Evolutionary conservation across 2,888 invertebrate genomes (phyloP).

Genomic region (Eristalis intricaria): DNA sequence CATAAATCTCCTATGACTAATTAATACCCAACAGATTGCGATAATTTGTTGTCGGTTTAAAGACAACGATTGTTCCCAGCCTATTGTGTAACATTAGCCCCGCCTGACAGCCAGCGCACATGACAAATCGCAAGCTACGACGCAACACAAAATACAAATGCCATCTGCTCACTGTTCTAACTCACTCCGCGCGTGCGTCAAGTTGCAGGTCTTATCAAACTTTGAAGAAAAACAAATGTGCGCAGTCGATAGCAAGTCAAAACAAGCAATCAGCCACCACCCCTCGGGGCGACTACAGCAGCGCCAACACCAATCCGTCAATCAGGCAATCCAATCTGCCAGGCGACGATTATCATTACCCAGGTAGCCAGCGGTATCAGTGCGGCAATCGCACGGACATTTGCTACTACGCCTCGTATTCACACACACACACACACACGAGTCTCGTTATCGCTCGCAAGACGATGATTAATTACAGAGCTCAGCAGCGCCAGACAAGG

Average conservation of each 20-base stretch:
- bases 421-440: slow-evolving; percentile 15
- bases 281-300: neutral
- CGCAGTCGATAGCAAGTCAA: slow-evolving; percentile 4
- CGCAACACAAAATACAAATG: neutral
- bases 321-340: neutral
- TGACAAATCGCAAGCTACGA: neutral
- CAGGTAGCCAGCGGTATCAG: slow-evolving; percentile 6
- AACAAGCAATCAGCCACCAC: neutral
- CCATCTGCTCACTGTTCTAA: neutral
- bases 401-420: slow-evolving; percentile 27
- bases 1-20: too few species aligned
- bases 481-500: neutral
- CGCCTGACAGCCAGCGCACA: too few species aligned
- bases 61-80: too few species aligned
- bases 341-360: slow-evolving; percentile 11
- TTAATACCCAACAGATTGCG: too few species aligned
- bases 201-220: slow-evolving; percentile 9
- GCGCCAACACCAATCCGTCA: neutral
- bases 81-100: too few species aligned
- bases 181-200: slow-evolving; percentile 1
- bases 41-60: too few species aligned
- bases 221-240: neutral
- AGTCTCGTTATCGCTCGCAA: slow-evolving; percentile 20
- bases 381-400: slow-evolving; percentile 25
- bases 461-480: neutral